Evolutionary conservation across 2,888 invertebrate species (phyloP), one percentile per base, ranked within the genome.

Genomic region (Anagyrus pseudococci): DNA sequence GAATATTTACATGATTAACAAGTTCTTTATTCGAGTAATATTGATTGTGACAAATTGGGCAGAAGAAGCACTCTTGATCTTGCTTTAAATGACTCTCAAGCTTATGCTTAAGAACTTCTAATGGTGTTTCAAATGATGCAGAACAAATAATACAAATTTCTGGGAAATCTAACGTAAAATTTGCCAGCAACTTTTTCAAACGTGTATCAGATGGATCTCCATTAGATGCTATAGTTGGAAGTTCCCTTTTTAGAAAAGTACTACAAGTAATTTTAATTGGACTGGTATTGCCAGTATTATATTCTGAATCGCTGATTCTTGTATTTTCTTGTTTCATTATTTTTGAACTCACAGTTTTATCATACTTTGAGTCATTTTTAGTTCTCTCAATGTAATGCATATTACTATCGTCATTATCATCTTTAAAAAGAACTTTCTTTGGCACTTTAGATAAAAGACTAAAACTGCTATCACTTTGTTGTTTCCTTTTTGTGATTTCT

Each of bases 381-480:
- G 43, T 13, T 10, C 56, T 6, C 53, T 64, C 59, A 15, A 64
- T 53, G 26, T 22, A 48, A 47, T 64, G 47, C 13, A 61, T 23
- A 44, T 60, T 44, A 46, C 50, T 55, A 26, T 48, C 26, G 8
- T 19, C 33, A 56, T 52, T 48, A 10, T 62, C 33, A 40, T 62
- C 58, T 43, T 62, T 58, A 54, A 65, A 62, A 15, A 62, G 26
- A 25, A 65, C 62, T 65, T 65, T 61, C 47, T 65, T 65, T 46
- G 65, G 62, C 37, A 62, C 65, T 54, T 65, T 65, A 37, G 55
- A 10, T 46, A 64, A 50, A 10, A 43, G 50, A 49, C 20, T 58
- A 22, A 13, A 46, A 44, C 19, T 49, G 33, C 50, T 41, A 26
- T 50, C 41, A 49, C 19, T 26, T 33, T 65, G 49, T 41, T 50